phyloP scores from a whole-genome alignment of 2,888 invertebrate genomes.

The Lepeophtheirus nordmannii region DNA sequence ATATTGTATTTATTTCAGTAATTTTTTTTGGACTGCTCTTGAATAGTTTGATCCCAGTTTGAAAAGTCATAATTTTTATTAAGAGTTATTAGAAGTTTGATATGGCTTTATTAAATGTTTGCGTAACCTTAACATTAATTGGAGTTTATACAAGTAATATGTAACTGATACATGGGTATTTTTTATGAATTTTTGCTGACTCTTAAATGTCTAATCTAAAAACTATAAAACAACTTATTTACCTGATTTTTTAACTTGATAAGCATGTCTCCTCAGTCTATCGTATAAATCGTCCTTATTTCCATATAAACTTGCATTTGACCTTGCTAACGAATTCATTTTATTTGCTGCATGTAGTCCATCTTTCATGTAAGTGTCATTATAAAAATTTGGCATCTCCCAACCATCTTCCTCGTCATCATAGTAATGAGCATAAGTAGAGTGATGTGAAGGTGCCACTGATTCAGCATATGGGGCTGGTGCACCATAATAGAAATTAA shows the following conservation, averaged over 20 bases:
- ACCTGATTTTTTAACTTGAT: constrained; percentile 80
- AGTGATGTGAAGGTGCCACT: constrained; percentile 85
- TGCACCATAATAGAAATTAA: constrained; percentile 88
- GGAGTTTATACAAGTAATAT: too few species aligned
- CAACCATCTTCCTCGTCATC: constrained; percentile 90
- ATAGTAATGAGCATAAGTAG: constrained; percentile 86
- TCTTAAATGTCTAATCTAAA: too few species aligned
- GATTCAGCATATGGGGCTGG: constrained; percentile 87
- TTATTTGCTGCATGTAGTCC: background rate
- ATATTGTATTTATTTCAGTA: too few species aligned
- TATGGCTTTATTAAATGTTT: too few species aligned
- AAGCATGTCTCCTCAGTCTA: constrained; percentile 83
- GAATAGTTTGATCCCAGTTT: too few species aligned
- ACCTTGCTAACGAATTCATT: constrained; percentile 38
- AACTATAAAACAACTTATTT: constrained; percentile 30
- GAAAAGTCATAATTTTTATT: too few species aligned
- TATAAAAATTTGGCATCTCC: constrained; percentile 92
- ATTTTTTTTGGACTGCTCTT: too few species aligned
- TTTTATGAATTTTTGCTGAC: too few species aligned
- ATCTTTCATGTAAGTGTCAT: constrained; percentile 38
- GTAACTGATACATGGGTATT: too few species aligned
- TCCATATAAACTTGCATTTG: constrained; percentile 45
- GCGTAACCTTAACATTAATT: too few species aligned
- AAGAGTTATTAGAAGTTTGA: too few species aligned
- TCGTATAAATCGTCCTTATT: constrained; percentile 86